These are phyloP conservation scores for Acleris sparsana DNA, from an alignment of 2,888 invertebrate genomes.

Conservation along the genomic window DNA sequence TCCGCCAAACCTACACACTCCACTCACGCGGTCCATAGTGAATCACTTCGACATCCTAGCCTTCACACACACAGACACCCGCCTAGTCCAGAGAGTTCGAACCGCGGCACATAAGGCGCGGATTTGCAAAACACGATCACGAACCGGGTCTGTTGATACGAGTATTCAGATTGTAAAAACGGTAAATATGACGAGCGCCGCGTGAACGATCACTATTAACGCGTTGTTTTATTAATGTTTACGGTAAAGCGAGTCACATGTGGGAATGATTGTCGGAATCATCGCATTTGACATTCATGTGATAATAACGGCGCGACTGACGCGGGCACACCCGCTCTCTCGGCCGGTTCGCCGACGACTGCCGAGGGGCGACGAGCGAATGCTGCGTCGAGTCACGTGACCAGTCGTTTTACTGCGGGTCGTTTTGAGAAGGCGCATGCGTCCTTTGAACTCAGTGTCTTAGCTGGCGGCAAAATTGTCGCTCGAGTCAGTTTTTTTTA, in stretches of 20 bases:
- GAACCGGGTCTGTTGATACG: constrained; percentile 67
- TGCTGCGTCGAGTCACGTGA: constrained; percentile 84
- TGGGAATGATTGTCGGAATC: constrained; percentile 72
- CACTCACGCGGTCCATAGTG: constrained; percentile 80
- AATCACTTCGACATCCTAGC: constrained; percentile 56
- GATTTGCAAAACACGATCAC: constrained; percentile 74
- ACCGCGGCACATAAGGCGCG: constrained; percentile 39
- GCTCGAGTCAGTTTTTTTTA: constrained; percentile 10
- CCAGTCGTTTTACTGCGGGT: constrained; percentile 84
- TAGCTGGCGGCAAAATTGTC: constrained; percentile 68
- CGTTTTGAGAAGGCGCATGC: constrained; percentile 79
- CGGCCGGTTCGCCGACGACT: constrained; percentile 72
- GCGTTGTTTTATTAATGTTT: constrained; percentile 55
- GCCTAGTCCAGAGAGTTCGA: constrained; percentile 58
- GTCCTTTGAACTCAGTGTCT: constrained; percentile 51
- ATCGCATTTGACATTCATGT: constrained; percentile 76
- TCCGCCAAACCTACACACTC: constrained; percentile 78
- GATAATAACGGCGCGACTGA: constrained; percentile 55
- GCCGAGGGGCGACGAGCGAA: constrained; percentile 79
- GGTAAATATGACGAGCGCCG: constrained; percentile 46
- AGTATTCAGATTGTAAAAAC: constrained; percentile 59
- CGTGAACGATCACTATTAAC: constrained; percentile 54
- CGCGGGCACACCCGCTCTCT: constrained; percentile 57
- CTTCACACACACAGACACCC: constrained; percentile 55
- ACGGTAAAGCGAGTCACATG: constrained; percentile 66